Evolutionary conservation across 2,113 vertebrate genomes (phyloP).

Genomic region (Prietella phreatophila): DNA sequence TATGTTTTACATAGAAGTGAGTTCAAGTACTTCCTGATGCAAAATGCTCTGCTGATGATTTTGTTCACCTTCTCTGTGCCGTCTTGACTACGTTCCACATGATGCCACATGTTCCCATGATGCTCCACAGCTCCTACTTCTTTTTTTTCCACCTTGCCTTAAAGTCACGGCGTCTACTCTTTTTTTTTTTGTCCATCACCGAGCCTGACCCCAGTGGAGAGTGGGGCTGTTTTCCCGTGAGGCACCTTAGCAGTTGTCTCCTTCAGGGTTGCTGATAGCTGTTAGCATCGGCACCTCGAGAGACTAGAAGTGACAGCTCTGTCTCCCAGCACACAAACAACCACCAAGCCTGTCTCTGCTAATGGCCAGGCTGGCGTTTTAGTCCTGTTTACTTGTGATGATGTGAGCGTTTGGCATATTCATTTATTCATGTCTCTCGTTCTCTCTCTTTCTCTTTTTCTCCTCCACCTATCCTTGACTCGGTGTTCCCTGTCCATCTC

Average conservation of each 20-base stretch:
- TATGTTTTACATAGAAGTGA: no score
- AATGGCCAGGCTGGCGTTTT: conserved; percentile 76
- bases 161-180: conserved; percentile 23
- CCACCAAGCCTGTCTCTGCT: conserved; percentile 61
- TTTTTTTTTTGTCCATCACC: conserved; percentile 55
- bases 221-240: conserved; percentile 63
- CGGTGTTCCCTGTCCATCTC: conserved; percentile 45
- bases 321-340: conserved; percentile 51
- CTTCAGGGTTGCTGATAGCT: conserved; percentile 69
- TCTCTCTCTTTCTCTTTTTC: conserved; percentile 39
- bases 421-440: conserved; percentile 68
- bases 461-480: conserved; percentile 48
- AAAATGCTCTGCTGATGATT: background rate
- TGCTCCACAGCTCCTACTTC: conserved; percentile 29
- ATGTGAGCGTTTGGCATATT: conserved; percentile 65
- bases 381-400: conserved; percentile 64
- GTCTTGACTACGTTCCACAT: background rate
- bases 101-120: background rate
- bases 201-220: conserved; percentile 45
- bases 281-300: conserved; percentile 70
- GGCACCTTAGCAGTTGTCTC: conserved; percentile 68
- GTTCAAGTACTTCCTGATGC: no score
- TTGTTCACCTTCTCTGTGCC: background rate
- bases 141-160: conserved; percentile 51
- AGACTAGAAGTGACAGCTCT: conserved; percentile 60